phyloP scores from a whole-genome alignment of 2,888 invertebrate genomes.

The Encarsia formosa region DNA sequence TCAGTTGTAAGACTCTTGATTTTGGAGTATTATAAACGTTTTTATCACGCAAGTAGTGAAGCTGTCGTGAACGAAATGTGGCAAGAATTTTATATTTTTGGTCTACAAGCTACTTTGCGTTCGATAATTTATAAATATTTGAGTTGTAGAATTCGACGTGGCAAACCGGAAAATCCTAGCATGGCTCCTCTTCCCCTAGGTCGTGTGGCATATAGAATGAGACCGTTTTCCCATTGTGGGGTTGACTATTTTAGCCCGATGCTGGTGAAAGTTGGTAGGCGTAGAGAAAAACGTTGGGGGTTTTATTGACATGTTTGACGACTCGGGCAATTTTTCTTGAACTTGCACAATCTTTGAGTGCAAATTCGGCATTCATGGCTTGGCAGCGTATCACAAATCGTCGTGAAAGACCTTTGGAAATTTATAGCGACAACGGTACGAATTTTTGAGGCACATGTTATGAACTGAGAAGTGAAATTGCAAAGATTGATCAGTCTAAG shows the following conservation, averaged over 20 bases:
- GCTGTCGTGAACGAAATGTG: background rate
- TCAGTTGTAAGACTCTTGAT: background rate
- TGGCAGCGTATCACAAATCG: background rate
- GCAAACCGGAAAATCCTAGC: background rate
- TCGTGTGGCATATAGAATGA: background rate
- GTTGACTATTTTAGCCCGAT: background rate
- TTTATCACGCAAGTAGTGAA: background rate
- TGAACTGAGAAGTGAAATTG: background rate
- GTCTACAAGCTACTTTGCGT: background rate
- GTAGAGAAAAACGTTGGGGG: slow-evolving; percentile 2
- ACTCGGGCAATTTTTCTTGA: slow-evolving; percentile 1
- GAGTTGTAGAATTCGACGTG: background rate
- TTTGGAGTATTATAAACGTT: background rate
- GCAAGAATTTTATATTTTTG: background rate
- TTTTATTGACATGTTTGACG: background rate
- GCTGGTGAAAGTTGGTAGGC: background rate
- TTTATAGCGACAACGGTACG: slow-evolving; percentile 3
- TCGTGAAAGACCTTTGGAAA: background rate
- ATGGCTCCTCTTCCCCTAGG: slow-evolving; percentile 4
- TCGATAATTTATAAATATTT: background rate
- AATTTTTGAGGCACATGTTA: background rate
- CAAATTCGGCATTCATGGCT: slow-evolving; percentile 3
- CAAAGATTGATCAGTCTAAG: background rate
- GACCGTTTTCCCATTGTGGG: slow-evolving; percentile 1
- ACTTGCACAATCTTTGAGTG: background rate